Evolutionary conservation across 2,113 vertebrate species (phyloP), one percentile per base, ranked within the genome.

Genomic region (Ochotona princeps): DNA sequence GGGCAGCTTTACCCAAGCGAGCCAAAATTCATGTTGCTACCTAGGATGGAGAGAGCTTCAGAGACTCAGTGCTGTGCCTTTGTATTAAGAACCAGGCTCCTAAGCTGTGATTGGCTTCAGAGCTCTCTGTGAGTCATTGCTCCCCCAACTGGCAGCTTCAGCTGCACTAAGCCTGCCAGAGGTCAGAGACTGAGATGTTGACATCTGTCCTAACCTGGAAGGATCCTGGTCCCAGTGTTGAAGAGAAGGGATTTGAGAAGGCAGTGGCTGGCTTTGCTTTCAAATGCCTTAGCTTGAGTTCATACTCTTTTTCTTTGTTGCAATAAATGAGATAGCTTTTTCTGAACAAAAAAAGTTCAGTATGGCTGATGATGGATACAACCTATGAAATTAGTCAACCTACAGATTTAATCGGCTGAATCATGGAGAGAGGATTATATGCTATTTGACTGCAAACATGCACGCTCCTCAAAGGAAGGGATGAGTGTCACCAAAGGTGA

Each of bases 41-140:
- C 49, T 0, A 28, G 28, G 10, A 63, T 0, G 20, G 20, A 12
- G 21, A 60, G 26, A 66, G 5, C 26, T 23, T 88, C 1, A 0
- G 60, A 70, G 9, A 18, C 6, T 93, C 5, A 2, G 8, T 30
- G 60, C 9, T n/a, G 67, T 32, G 30, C 54, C n/a, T 44, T 28
- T n/a, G 10, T 8, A 18, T 61, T 81, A 69, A 73, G 8, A 26
- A 30, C 8, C 30, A 65, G 47, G 30, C 73, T 63, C 6, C 8
- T 0, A 32, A 17, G 69, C 63, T 0, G 2, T 75, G 60, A 44
- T 23, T 28, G 7, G 51, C 13, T 30, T 90, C 14, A 35, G 17
- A 13, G 69, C 67, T 91, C 44, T 87, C 26, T 44, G 26, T n/a
- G 65, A 49, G 28, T 35, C 32, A 57, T 63, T 21, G 13, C 3